Percentiles rank a stretch among this genome's conserved stretches.
These are phyloP conservation scores for Mobula hypostoma DNA, from an alignment of 2,113 vertebrate genomes.

Conservation along the genomic window DNA sequence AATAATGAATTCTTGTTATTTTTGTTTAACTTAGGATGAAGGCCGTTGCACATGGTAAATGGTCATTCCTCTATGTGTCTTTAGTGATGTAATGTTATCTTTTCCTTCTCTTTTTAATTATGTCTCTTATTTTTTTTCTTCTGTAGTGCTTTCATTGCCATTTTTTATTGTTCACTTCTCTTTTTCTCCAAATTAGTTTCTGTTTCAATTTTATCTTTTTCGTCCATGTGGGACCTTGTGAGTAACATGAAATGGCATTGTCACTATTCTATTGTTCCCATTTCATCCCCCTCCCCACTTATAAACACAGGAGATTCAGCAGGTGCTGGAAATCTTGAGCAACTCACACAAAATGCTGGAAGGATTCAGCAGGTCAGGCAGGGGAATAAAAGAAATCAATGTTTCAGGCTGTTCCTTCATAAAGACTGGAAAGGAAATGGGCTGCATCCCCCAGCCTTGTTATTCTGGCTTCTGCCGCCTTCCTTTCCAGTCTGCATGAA, in stretches of 20 bases:
- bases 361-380: too few species aligned
- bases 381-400: too few species aligned
- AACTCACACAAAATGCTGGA: too few species aligned
- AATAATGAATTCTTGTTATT: background rate
- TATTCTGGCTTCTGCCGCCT: too few species aligned
- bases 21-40: background rate
- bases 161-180: background rate
- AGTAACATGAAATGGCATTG: too few species aligned
- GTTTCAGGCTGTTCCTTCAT: too few species aligned
- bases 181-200: background rate
- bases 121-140: background rate
- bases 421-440: too few species aligned
- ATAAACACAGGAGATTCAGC: too few species aligned
- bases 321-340: too few species aligned
- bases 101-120: background rate
- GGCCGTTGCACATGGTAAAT: background rate
- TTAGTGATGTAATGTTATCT: background rate
- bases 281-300: background rate
- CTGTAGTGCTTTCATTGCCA: background rate
- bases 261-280: background rate
- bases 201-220: background rate
- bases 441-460: too few species aligned
- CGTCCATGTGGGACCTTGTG: background rate
- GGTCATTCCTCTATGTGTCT: background rate
- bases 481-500: too few species aligned